Percentiles rank a stretch among this genome's conserved stretches.
These are phyloP conservation scores for Caenorhabditis plicata DNA, from an alignment of 2,888 invertebrate species.

Conservation along the genomic window DNA sequence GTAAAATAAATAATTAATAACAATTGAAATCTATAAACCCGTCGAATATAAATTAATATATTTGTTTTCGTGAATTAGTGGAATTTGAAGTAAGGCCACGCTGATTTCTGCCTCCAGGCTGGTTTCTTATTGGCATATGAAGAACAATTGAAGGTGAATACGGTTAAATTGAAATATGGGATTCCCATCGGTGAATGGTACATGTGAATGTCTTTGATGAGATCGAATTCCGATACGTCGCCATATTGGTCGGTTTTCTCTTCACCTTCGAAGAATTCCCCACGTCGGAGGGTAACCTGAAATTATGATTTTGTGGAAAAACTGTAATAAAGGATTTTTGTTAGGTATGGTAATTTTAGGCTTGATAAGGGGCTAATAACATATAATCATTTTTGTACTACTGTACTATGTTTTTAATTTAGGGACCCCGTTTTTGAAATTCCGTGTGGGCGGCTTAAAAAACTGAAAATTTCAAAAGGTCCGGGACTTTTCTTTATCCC, in stretches of 20 bases:
- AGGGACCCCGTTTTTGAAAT: too few species aligned
- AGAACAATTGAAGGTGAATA: constrained; percentile 26
- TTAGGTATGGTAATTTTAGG: too few species aligned
- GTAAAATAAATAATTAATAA: too few species aligned
- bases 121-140: constrained; percentile 18
- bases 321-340: not conserved
- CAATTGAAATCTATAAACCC: too few species aligned
- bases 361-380: too few species aligned
- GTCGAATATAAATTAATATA: too few species aligned
- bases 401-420: too few species aligned
- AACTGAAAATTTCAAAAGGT: too few species aligned
- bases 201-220: constrained; percentile 29
- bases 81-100: constrained; percentile 34
- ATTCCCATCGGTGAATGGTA: constrained; percentile 11
- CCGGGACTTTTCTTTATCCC: too few species aligned
- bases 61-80: too few species aligned
- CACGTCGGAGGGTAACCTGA: constrained; percentile 22
- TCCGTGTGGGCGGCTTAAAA: too few species aligned
- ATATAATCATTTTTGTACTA: too few species aligned
- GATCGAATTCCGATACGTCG: constrained; percentile 32
- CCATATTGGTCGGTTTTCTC: constrained; percentile 26
- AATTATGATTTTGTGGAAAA: not conserved
- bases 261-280: constrained; percentile 36
- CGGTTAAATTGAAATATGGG: constrained; percentile 30
- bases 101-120: constrained; percentile 18